Conservation (phyloP, 1,140 invertebrate genomes). For the Eulimnadia texana region DNA sequence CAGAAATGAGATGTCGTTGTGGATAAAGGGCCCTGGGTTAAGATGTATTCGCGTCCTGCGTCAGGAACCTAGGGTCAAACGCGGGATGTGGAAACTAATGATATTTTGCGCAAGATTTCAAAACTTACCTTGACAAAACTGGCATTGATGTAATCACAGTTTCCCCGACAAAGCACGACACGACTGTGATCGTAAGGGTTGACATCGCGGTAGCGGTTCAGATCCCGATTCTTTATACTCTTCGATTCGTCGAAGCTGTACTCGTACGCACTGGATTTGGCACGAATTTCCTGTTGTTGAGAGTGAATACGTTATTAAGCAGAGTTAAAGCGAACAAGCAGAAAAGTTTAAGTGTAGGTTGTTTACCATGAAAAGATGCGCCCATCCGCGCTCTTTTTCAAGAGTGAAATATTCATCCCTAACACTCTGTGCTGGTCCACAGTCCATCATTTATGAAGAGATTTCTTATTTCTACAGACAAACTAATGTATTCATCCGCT, state of each 20-base stretch:
- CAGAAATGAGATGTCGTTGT: constrained; percentile 85
- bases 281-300: not conserved
- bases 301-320: not conserved
- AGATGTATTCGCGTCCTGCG: constrained; percentile 75
- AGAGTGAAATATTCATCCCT: not conserved
- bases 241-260: constrained; percentile 59
- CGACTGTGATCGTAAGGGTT: constrained; percentile 87
- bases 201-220: constrained; percentile 90
- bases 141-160: constrained; percentile 85
- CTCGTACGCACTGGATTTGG: constrained; percentile 22
- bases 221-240: constrained; percentile 56
- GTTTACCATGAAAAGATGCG: not conserved
- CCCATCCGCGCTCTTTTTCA: not conserved
- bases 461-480: no score
- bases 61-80: constrained; percentile 45
- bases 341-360: no score
- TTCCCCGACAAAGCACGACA: constrained; percentile 55
- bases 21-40: constrained; percentile 79
- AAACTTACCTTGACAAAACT: constrained; percentile 59
- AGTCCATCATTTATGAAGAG: not conserved
- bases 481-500: no score
- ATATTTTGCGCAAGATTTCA: not conserved
- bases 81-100: no score
- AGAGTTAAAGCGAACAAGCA: no score
- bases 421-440: not conserved